Percentiles rank a stretch among this genome's conserved stretches.
These are phyloP conservation scores for Rhinella marina DNA, from an alignment of 2,797 vertebrate genomes.

Conservation along the genomic window DNA sequence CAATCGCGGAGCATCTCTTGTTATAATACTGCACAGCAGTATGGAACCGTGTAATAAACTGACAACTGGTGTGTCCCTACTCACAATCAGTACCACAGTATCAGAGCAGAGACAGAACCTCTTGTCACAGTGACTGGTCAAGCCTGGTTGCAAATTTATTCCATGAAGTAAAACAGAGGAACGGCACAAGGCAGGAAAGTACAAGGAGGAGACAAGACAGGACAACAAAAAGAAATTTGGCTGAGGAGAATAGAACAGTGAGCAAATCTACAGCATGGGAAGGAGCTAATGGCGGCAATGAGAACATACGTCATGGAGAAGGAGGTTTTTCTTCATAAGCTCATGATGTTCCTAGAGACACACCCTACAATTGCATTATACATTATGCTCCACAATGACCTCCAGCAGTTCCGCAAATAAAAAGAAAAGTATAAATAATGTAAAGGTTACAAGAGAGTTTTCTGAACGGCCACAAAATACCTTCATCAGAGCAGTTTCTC, in stretches of 20 bases:
- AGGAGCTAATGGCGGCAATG: too few species aligned
- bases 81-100: not conserved
- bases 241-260: too few species aligned
- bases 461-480: constrained; percentile 69
- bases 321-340: too few species aligned
- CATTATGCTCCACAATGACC: too few species aligned
- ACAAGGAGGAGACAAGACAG: too few species aligned
- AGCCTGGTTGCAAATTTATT: not conserved
- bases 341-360: too few species aligned
- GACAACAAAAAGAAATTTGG: too few species aligned
- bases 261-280: too few species aligned
- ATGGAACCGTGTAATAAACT: not conserved
- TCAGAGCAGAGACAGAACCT: not conserved
- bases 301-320: too few species aligned
- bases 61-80: not conserved
- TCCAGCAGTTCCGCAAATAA: not conserved
- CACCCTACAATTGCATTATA: too few species aligned
- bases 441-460: not conserved
- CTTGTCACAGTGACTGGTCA: not conserved
- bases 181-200: too few species aligned
- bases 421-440: not conserved
- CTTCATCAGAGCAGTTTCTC: constrained; percentile 97
- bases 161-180: too few species aligned
- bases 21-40: not conserved
- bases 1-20: not conserved